Base-by-base conservation (phyloP, 2,113 vertebrate genomes). In the Tricholaema leucomelas region DNA sequence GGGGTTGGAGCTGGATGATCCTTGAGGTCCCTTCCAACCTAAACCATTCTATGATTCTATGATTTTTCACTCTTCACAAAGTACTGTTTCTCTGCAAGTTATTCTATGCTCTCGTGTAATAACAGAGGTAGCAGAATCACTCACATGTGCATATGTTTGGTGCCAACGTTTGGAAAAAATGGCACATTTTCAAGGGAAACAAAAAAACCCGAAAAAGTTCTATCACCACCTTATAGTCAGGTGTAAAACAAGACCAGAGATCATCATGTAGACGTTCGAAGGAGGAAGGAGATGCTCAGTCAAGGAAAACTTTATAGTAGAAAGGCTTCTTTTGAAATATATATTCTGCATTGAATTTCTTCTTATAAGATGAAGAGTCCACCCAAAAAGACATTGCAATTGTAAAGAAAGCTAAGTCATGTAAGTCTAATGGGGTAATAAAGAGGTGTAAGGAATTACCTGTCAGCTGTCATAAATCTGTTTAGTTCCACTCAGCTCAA, bases 401-500 rank as follows among this genome's bases (percentile, higher is more conserved):
- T 78, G 8, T 38, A 42, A 83, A 64, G 30, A 78, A 92, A 67
- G 31, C 16, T 61, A 65, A 71, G 17, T 20, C 71, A 12, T 78
- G n/a, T 42, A 58, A 77, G 56, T 23, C 75, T 48, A 81, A 60
- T 0, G 0, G 8, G 23, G 19, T 9, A 3, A 8, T 66, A 78
- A 78, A 40, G 21, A 78, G 25, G 54, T 91, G 55, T 56, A 65
- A 86, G 44, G 40, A 81, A 90, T 50, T 85, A 73, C 63, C 61
- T 81, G 28, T 66, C 65, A 91, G 70, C 24, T 88, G 70, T 78
- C 1, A 0, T 84, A 91, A 86, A 90, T 89, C 84, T 87, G 2
- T 84, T 91, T 72, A 76, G 86, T 86, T 91, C 59, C 44, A 84
- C 44, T 88, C 54, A 78, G 73, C 58, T 83, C 74, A 75, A 1